Percentiles rank a stretch among this genome's conserved stretches.
phyloP scores from a whole-genome alignment of 2,113 vertebrate genomes.

The Lagopus leucura region DNA sequence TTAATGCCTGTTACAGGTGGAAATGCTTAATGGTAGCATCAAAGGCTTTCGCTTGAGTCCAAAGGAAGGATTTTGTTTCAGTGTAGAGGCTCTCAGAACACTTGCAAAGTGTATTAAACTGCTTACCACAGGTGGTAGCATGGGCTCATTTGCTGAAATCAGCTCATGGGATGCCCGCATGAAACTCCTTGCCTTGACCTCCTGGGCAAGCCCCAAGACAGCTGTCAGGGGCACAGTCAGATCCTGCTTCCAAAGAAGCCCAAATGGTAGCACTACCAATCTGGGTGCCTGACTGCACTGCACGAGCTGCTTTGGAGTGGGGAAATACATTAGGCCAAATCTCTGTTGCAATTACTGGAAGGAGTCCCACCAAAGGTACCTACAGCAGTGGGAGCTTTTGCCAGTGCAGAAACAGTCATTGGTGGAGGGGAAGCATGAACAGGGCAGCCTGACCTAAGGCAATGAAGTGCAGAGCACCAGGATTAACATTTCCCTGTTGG shows the following conservation, averaged over 20 bases:
- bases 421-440: not conserved
- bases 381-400: not conserved
- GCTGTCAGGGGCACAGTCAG: not conserved
- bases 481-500: not conserved
- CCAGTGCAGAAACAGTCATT: not conserved
- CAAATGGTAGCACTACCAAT: not conserved
- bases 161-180: rapidly evolving
- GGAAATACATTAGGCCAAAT: not conserved
- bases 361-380: not conserved
- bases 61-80: not conserved
- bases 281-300: not conserved
- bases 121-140: not conserved
- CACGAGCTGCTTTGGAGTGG: not conserved
- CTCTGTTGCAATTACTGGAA: not conserved
- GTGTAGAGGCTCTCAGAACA: not conserved
- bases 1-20: not conserved
- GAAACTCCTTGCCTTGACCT: not conserved
- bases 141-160: not conserved
- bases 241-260: not conserved
- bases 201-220: rapidly evolving
- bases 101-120: not conserved
- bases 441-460: rapidly evolving
- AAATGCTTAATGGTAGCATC: constrained; percentile 8
- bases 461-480: not conserved
- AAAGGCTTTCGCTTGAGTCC: not conserved